phyloP scores from a whole-genome alignment of 2,113 vertebrate genomes.

The Ochotona princeps region DNA sequence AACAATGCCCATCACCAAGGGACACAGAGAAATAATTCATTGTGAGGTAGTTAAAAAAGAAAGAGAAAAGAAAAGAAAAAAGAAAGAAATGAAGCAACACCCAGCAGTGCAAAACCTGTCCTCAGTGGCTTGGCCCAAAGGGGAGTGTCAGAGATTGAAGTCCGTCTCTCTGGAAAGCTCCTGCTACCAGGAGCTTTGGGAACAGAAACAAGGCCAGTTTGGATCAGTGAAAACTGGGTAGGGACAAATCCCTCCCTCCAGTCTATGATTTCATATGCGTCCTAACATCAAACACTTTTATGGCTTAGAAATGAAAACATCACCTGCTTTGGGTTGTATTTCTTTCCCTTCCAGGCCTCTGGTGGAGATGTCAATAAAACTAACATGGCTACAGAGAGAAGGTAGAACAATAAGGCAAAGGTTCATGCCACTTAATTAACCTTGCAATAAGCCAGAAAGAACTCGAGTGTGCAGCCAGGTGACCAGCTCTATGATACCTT shows the following conservation, averaged over 20 bases:
- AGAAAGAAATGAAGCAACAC: background rate
- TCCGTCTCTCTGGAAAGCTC: background rate
- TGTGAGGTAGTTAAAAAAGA: background rate
- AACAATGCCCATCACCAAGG: background rate
- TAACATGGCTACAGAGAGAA: background rate
- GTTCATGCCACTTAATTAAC: fast-evolving
- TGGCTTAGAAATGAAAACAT: conserved; percentile 59
- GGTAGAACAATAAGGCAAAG: background rate
- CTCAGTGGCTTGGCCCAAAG: background rate
- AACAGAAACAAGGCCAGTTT: conserved; percentile 1
- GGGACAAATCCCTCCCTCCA: background rate
- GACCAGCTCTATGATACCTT: background rate
- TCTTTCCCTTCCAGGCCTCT: conserved; percentile 42
- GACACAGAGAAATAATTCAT: background rate
- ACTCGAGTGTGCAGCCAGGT: fast-evolving
- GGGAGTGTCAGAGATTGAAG: background rate
- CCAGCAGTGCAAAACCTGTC: background rate
- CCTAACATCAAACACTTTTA: conserved; percentile 54
- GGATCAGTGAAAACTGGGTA: conserved; percentile 16
- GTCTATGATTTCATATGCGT: conserved; percentile 10
- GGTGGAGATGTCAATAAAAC: conserved; percentile 1
- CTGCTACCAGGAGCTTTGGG: background rate
- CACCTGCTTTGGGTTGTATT: conserved; percentile 52
- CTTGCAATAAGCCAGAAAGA: background rate
- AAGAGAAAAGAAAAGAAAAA: too few species aligned